phyloP scores from a whole-genome alignment of 2,797 vertebrate species.

The Urocyon cinereoargenteus region DNA sequence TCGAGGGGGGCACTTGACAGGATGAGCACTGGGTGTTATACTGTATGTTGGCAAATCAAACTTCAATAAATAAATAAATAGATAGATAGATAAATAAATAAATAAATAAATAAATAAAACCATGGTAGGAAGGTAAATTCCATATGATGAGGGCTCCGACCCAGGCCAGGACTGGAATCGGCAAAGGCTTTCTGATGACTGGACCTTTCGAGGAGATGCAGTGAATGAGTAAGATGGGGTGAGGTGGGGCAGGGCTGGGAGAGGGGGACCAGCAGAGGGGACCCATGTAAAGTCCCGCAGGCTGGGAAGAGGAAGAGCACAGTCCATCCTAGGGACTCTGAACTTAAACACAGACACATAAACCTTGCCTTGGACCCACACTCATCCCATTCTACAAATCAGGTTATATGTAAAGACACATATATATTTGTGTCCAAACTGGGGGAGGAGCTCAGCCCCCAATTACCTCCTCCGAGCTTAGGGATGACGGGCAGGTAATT shows the following conservation, averaged over 20 bases:
- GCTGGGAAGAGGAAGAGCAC: background rate
- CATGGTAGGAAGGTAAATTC: background rate
- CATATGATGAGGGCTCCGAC: background rate
- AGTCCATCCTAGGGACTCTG: background rate
- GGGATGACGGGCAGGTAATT: conserved; percentile 60
- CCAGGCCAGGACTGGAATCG: background rate
- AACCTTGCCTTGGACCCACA: background rate
- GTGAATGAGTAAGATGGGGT: background rate
- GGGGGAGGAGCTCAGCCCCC: background rate
- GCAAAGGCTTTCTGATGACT: background rate
- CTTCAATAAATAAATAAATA: too few species aligned
- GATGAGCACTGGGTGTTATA: too few species aligned
- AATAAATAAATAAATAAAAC: background rate
- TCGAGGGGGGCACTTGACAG: background rate
- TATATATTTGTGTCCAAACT: background rate
- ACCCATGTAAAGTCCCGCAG: background rate
- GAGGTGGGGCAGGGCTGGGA: background rate
- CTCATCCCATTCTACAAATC: background rate
- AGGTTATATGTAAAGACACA: background rate
- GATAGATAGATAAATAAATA: too few species aligned
- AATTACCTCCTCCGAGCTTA: conserved; percentile 50
- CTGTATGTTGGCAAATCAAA: too few species aligned
- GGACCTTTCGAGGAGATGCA: background rate
- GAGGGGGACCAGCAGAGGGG: too few species aligned
- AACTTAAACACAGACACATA: background rate